Conservation (phyloP, 2,888 invertebrate genomes). For the Lochmaea capreae region DNA sequence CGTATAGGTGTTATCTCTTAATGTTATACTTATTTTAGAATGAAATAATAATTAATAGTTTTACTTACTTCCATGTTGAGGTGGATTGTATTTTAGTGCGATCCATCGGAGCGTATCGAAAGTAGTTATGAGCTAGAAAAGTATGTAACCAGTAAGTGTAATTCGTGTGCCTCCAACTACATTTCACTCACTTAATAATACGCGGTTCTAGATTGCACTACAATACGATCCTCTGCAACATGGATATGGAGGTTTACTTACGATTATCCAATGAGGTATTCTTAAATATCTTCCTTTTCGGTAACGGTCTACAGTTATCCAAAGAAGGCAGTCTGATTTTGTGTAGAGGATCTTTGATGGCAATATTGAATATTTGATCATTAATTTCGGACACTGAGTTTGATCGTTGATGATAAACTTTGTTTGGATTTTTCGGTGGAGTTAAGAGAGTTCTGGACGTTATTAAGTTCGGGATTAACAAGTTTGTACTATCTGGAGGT, state of each 20-base stretch:
- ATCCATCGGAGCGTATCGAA: too few species aligned
- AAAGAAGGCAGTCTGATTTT: conserved; percentile 70
- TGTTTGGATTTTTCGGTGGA: conserved; percentile 34
- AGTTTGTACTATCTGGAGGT: conserved; percentile 47
- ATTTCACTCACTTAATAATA: too few species aligned
- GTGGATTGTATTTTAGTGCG: too few species aligned
- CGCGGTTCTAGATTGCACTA: too few species aligned
- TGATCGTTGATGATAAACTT: conserved; percentile 49
- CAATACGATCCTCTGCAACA: too few species aligned
- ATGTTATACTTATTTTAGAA: too few species aligned
- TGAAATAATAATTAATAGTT: too few species aligned
- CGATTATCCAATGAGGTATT: conserved; percentile 64
- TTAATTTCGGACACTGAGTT: conserved; percentile 60
- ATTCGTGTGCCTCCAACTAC: too few species aligned
- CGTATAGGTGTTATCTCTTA: too few species aligned
- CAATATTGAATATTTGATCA: conserved; percentile 63
- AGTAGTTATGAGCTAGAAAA: too few species aligned
- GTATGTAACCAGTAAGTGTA: too few species aligned
- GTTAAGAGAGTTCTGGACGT: conserved; percentile 33
- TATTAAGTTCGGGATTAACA: conserved; percentile 47
- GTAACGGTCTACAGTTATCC: conserved; percentile 66
- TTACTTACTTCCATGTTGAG: too few species aligned
- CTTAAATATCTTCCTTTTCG: conserved; percentile 63
- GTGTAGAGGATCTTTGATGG: conserved; percentile 58
- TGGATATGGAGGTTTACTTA: conserved; percentile 50